Base-by-base conservation (phyloP, 2,888 invertebrate species). In the Athalia rosae region DNA sequence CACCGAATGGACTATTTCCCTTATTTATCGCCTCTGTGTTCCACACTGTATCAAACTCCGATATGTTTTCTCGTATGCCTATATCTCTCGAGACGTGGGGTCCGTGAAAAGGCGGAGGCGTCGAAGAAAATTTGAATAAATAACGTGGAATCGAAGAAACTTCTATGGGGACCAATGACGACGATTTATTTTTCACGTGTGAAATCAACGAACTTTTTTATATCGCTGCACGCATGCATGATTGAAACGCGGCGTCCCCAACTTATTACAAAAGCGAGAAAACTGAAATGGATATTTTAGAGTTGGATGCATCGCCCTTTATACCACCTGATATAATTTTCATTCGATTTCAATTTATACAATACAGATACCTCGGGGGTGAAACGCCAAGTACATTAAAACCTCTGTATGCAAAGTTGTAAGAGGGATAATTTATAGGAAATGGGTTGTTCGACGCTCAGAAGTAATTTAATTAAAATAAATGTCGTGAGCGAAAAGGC, bases 381-480 rank as follows among this genome's bases (percentile, higher is more conserved):
- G 15, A 61, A 61, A 61, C 61, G 58, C 59, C 41, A 48, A 61
- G 74, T 61, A 61, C 74, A 74, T 74, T 74, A 74, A 74, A 74
- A 74, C 61, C 61, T 61, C 74, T 74, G 61, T 74, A 74, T 74
- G 74, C 61, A 62, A 74, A 74, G 61, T 61, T 62, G 61, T 74
- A 62, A 50, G 71, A 87, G 87, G 88, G 86, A 89, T 89, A 89
- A 89, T 89, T 90, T 90, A 90, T 90, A 90, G 89, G 89, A 90
- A 90, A 90, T 90, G 89, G 89, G 87, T 90, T 89, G 89, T 90
- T 90, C 89, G 89, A 90, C 85, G 86, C 88, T 87, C 87, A 84
- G 86, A 86, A 89, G 89, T 90, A 90, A 90, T 90, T 90, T 90
- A 89, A 90, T 90, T 90, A 90, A 90, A 90, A 89, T 90, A 90